Percentiles rank a stretch among this genome's conserved stretches.
Conservation (phyloP, 1,140 invertebrate genomes). For the Drosophila chauvacae region DNA sequence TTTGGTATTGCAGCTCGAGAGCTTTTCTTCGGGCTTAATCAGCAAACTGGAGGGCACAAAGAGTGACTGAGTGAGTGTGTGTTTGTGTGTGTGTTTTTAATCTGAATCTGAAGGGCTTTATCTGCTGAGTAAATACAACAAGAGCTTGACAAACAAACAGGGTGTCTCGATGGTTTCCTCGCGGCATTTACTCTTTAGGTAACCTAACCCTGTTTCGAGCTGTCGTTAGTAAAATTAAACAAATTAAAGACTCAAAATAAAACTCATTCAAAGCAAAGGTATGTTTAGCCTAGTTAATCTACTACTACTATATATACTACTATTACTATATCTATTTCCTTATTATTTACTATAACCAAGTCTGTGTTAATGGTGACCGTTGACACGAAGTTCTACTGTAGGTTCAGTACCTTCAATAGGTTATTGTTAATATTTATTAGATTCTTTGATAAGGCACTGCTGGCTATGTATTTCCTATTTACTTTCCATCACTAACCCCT, state of each 20-base stretch:
- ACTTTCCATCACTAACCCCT: not conserved
- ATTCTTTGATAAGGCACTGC: not conserved
- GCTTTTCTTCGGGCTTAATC: constrained; percentile 52
- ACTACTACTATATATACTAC: too few species aligned
- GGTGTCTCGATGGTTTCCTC: constrained; percentile 5
- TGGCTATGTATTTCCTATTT: constrained; percentile 4
- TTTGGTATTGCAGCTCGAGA: constrained; percentile 43
- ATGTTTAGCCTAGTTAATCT: too few species aligned
- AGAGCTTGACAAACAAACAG: constrained; percentile 43
- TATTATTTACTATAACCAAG: not conserved
- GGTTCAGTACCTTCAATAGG: not conserved
- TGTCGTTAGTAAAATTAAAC: not conserved
- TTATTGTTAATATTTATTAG: not conserved
- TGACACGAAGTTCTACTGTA: not conserved
- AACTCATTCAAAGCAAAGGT: not conserved
- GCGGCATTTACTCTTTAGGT: not conserved
- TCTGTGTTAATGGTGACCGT: not conserved
- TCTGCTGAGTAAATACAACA: constrained; percentile 43
- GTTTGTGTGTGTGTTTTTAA: constrained; percentile 47
- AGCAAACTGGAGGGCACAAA: constrained; percentile 48
- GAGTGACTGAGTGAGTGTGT: constrained; percentile 8
- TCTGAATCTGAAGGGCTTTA: constrained; percentile 41
- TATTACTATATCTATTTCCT: too few species aligned
- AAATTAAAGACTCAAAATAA: not conserved
- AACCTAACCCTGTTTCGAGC: not conserved